phyloP scores from a whole-genome alignment of 2,888 invertebrate species.

The Aphidius colemani region DNA sequence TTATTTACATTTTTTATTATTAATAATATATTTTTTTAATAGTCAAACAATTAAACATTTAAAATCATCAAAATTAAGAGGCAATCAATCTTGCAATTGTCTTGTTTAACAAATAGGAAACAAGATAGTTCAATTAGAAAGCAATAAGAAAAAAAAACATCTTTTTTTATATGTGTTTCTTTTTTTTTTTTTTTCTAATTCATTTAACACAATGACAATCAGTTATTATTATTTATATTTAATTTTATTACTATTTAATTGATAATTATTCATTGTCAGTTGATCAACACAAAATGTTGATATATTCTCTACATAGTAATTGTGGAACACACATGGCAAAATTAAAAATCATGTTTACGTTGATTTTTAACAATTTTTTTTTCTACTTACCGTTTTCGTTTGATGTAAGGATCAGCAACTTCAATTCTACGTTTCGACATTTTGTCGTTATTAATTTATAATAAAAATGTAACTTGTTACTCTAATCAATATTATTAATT shows the following conservation, averaged over 20 bases:
- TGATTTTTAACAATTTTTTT: constrained; percentile 1
- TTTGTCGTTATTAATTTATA: constrained; percentile 23
- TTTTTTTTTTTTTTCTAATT: no score
- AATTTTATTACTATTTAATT: no score
- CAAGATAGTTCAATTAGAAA: no score
- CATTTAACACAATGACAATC: no score
- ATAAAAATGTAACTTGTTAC: constrained; percentile 3
- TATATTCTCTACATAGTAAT: not conserved
- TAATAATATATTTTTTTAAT: not conserved
- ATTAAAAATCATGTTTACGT: constrained; percentile 16
- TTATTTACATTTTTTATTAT: constrained; percentile 6
- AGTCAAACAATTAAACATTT: not conserved
- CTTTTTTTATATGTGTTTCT: no score
- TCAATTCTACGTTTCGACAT: constrained; percentile 89
- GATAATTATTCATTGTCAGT: no score
- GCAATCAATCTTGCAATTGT: no score
- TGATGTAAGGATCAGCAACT: constrained; percentile 82
- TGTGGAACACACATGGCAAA: constrained; percentile 19
- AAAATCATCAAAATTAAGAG: no score
- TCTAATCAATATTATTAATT: constrained; percentile 13
- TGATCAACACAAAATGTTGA: no score
- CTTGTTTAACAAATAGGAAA: no score
- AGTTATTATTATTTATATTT: no score
- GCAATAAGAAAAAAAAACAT: no score
- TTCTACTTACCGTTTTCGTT: constrained; percentile 72